Conservation (phyloP, 2,113 vertebrate species). For the Bos taurus region ARS-UCD2.0 NC_037346.1:23731001-23731500, state of each 20-base stretch:
- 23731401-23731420: neutral
- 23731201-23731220: neutral
- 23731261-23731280: neutral
- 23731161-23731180: neutral
- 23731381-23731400: neutral
- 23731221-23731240: neutral
- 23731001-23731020: neutral
- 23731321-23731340: neutral
- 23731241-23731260: neutral
- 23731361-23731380: neutral
- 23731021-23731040: neutral
- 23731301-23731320: neutral
- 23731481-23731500: constrained; percentile 56
- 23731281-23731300: neutral
- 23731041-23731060: neutral
- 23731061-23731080: fast-evolving
- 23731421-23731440: constrained; percentile 37
- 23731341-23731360: neutral
- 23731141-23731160: neutral
- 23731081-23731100: neutral
- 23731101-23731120: neutral
- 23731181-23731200: neutral
- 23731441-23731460: neutral
- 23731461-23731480: neutral
- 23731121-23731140: neutral